Percentiles rank a stretch among this genome's conserved stretches.
These are phyloP conservation scores for Diaprepes abbreviatus DNA, from an alignment of 2,888 invertebrate species.

Conservation along the genomic window DNA sequence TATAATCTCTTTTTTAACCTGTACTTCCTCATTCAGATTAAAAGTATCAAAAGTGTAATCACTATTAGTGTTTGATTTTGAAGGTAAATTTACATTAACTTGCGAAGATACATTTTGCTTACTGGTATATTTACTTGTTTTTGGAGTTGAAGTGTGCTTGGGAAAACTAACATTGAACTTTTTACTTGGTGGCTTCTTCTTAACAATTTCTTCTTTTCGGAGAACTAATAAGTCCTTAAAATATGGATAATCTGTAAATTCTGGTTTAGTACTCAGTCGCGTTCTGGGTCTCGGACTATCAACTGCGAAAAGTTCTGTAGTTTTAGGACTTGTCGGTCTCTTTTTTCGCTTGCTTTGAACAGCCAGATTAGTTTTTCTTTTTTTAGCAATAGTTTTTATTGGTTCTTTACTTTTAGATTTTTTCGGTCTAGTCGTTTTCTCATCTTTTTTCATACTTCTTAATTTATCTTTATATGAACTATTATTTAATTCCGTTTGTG, in stretches of 20 bases:
- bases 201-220: conserved; percentile 7
- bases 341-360: background rate
- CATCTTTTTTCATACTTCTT: background rate
- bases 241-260: background rate
- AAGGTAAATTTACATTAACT: background rate
- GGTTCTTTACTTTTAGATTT: background rate
- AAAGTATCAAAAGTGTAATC: conserved; percentile 16
- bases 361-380: background rate
- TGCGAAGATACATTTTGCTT: background rate
- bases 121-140: background rate
- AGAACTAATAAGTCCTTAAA: conserved; percentile 16
- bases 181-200: background rate
- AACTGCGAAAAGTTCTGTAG: background rate
- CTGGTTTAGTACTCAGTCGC: conserved; percentile 5
- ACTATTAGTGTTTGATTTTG: background rate
- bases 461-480: background rate
- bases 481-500: background rate
- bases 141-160: background rate
- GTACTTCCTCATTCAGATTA: background rate
- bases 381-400: background rate
- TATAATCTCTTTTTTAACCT: conserved; percentile 7
- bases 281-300: background rate
- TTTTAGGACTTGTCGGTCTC: background rate
- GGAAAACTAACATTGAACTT: background rate
- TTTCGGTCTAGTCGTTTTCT: background rate